Evolutionary conservation across 2,888 invertebrate species (phyloP).

Genomic region (Mechanitis mazaeus): DNA sequence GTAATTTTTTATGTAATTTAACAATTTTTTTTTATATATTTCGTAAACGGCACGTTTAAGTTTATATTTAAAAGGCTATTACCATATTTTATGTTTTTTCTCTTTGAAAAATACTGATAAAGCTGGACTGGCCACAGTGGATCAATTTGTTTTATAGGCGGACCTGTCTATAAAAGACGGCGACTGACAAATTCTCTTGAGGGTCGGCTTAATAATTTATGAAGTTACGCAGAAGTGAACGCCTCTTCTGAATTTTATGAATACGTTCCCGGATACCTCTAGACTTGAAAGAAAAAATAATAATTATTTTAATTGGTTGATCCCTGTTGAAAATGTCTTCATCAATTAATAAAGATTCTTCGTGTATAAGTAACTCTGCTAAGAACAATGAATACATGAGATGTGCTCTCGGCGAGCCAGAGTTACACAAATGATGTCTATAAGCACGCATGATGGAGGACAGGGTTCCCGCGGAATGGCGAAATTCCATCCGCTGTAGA

Average conservation of each 20-base stretch:
- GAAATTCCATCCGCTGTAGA: conserved; percentile 71
- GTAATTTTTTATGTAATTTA: not conserved
- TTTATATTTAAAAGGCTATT: conserved; percentile 17
- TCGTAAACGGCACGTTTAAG: not conserved
- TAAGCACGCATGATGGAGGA: conserved; percentile 74
- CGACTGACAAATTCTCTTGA: conserved; percentile 50
- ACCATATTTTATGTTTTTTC: conserved; percentile 30
- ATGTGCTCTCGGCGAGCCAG: conserved; percentile 16
- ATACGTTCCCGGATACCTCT: conserved; percentile 16
- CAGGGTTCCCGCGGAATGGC: conserved; percentile 65
- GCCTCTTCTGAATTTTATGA: conserved; percentile 28
- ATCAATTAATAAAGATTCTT: conserved; percentile 2
- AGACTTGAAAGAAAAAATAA: conserved; percentile 6
- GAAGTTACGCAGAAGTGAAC: conserved; percentile 41
- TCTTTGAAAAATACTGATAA: conserved; percentile 50
- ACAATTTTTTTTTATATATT: not conserved
- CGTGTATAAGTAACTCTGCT: not conserved
- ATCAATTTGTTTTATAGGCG: conserved; percentile 57
- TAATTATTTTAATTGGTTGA: not conserved
- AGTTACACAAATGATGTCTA: conserved; percentile 65
- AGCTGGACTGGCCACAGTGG: conserved; percentile 48
- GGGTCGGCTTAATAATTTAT: conserved; percentile 50
- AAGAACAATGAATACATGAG: conserved; percentile 13
- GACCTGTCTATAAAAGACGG: conserved; percentile 55
- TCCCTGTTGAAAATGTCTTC: not conserved